phyloP scores from a whole-genome alignment of 2,797 vertebrate species.

The Artibeus jamaicensis region DNA sequence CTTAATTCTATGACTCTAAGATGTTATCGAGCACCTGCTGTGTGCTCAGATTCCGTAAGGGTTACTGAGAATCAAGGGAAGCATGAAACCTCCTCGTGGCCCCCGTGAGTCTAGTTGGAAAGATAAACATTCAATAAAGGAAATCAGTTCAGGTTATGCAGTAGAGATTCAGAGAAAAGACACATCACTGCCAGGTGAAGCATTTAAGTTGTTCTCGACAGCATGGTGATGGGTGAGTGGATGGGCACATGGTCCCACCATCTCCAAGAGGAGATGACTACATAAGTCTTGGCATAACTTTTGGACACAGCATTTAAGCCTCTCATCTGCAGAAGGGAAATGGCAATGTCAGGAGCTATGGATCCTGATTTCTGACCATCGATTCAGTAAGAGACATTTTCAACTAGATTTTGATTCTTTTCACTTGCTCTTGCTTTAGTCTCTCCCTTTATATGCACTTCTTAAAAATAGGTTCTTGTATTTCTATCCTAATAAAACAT shows the following conservation, averaged over 20 bases:
- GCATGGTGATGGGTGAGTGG: background rate
- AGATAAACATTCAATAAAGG: constrained; percentile 14
- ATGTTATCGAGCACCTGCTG: background rate
- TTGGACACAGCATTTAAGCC: background rate
- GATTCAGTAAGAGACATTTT: background rate
- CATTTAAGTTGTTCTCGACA: background rate
- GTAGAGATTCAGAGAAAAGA: background rate
- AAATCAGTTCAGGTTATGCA: background rate
- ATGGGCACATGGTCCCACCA: background rate
- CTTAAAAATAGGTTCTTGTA: background rate
- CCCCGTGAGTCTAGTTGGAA: background rate
- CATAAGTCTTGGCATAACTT: background rate
- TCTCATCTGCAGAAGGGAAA: background rate
- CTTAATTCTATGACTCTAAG: constrained; percentile 4
- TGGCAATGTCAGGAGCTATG: background rate
- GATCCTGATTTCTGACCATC: background rate
- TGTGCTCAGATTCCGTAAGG: background rate
- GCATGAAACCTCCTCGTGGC: background rate
- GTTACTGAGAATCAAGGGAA: background rate
- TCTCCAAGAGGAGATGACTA: background rate
- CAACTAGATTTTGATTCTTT: background rate
- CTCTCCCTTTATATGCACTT: background rate
- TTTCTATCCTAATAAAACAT: background rate
- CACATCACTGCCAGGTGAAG: background rate
- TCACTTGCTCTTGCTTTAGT: background rate